phyloP scores from a whole-genome alignment of 2,888 invertebrate species.

The Sesia apiformis region DNA sequence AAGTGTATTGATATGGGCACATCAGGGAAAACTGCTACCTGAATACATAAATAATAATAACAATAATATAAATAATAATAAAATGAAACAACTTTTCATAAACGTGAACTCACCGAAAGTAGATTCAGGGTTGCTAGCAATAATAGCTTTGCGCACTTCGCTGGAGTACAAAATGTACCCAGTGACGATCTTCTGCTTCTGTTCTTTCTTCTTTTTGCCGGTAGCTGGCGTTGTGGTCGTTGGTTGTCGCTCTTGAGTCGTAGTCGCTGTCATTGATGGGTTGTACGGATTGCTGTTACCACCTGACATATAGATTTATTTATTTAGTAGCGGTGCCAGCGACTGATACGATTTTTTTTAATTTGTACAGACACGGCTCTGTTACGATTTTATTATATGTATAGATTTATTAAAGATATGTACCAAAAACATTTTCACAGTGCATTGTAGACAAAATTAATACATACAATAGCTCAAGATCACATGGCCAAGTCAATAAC shows the following conservation, averaged over 20 bases:
- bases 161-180: slow-evolving; percentile 99
- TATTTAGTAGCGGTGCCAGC: not conserved
- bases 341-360: not conserved
- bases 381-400: no score
- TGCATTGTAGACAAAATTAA: no score
- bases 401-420: no score
- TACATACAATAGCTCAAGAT: no score
- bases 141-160: slow-evolving; percentile 93
- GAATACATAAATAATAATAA: no score
- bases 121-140: slow-evolving; percentile 94
- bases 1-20: no score
- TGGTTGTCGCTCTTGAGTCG: slow-evolving; percentile 39
- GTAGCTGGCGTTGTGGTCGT: slow-evolving; percentile 34
- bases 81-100: no score
- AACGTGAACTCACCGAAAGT: slow-evolving; percentile 84
- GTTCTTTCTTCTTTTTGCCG: slow-evolving; percentile 60
- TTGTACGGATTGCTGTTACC: slow-evolving; percentile 68
- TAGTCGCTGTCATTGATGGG: slow-evolving; percentile 42
- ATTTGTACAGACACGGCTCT: no score
- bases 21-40: no score
- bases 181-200: slow-evolving; percentile 89
- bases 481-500: no score
- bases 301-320: slow-evolving; percentile 38
- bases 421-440: no score
- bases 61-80: no score